Conservation (phyloP, 1,140 invertebrate species). For the Psix sp. region DNA sequence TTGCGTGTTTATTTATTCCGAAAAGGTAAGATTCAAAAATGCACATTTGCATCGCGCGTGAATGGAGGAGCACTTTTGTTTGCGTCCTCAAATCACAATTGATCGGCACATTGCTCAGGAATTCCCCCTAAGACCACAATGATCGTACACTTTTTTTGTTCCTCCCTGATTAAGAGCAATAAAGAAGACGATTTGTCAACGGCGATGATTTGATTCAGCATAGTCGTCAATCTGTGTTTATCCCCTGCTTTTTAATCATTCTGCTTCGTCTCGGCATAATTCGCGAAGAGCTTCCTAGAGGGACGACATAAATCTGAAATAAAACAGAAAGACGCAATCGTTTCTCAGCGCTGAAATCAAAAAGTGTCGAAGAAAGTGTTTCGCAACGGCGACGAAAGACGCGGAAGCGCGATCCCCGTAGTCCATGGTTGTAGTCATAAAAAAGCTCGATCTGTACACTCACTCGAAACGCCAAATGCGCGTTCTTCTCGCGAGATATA, state of each 20-base stretch:
- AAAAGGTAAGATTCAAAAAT: too few species aligned
- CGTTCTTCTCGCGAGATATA: conserved; percentile 66
- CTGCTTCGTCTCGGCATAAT: conserved; percentile 24
- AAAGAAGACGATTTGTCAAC: conserved; percentile 15
- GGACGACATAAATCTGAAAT: conserved; percentile 34
- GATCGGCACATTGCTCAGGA: too few species aligned
- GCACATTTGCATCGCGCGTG: too few species aligned
- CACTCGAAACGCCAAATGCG: conserved; percentile 61
- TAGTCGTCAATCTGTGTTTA: conserved; percentile 14
- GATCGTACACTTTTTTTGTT: too few species aligned
- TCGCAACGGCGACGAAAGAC: conserved; percentile 17
- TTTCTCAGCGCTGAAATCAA: conserved; percentile 35
- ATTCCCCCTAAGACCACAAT: too few species aligned
- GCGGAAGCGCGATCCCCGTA: too few species aligned
- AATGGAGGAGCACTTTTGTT: too few species aligned
- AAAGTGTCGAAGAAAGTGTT: conserved; percentile 37
- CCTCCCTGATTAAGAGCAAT: too few species aligned
- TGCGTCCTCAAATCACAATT: too few species aligned
- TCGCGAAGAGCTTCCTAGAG: conserved; percentile 5
- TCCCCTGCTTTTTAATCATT: conserved; percentile 21
- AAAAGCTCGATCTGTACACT: conserved; percentile 62
- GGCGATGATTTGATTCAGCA: conserved; percentile 10
- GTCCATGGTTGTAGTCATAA: conserved; percentile 63
- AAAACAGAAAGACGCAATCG: conserved; percentile 36
- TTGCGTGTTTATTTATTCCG: too few species aligned